Evolutionary conservation across 92 coral and sea anemone genomes (phyloP), one percentile per base, ranked within the genome.

Genomic region (Epizoanthus ramosus): DNA sequence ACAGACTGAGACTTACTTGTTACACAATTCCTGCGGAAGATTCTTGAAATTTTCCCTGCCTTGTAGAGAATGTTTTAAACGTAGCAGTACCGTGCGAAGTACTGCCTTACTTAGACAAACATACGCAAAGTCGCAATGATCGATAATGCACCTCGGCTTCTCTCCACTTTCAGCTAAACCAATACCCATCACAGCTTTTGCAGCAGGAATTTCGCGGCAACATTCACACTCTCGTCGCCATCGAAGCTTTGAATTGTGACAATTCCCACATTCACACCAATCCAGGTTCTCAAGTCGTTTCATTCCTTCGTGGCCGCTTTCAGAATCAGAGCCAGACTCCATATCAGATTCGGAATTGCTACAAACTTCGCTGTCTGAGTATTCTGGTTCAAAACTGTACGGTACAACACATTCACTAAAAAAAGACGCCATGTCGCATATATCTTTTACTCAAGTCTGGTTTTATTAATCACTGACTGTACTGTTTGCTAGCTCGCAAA

Each of bases 241-340:
- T 60, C 70, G 52, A 58, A 80, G 74, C 74, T 14, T 80, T 65
- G 18, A 71, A 41, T 37, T 66, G 18, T 64, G 25, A 61, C 84
- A 80, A 60, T 80, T 66, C 28, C 43, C 74, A 80, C 84, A 66
- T 33, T 63, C 71, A 50, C 84, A 80, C 75, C 74, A 80, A 37
- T 66, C 75, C 59, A 80, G 53, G 5, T 41, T 41, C 28, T 52
- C 64, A 47, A 80, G 24, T 28, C 31, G 67, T 12, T 21, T 61
- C 25, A 13, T 61, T 61, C 35, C 8, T 61, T 61, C 67, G 8
- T 28, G 25, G 67, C 31, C 31, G 31, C 31, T 28, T 28, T 28
- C 31, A 28, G 2, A 28, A 28, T 28, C 31, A 28, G 31, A 28
- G 31, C 31, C 31, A 28, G 31, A 28, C 31, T 28, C 31, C 1